A percentile compares a stretch with the other conserved stretches of the same genome.
These are phyloP conservation scores for Drosophila rubida DNA, from an alignment of 2,888 invertebrate species.

Conservation along the genomic window DNA sequence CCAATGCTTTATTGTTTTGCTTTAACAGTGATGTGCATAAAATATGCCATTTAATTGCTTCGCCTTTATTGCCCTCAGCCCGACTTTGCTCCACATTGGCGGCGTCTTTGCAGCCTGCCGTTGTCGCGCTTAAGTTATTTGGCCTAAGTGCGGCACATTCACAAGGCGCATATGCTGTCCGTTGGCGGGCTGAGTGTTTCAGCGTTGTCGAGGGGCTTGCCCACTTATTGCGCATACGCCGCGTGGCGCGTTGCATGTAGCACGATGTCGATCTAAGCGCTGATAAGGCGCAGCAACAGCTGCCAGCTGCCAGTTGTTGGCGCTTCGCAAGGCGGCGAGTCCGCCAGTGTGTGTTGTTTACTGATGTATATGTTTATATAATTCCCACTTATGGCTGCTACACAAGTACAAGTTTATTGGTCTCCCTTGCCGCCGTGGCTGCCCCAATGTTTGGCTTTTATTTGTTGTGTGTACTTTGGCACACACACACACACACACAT, in stretches of 20 bases:
- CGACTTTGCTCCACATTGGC: neutral
- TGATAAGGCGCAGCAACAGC: conserved; percentile 72
- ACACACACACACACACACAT: neutral
- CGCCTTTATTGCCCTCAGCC: no score
- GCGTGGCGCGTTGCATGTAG: conserved; percentile 44
- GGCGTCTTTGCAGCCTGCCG: neutral
- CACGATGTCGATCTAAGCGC: conserved; percentile 60
- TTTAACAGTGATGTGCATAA: no score
- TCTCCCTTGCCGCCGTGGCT: conserved; percentile 33
- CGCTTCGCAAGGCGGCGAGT: conserved; percentile 5
- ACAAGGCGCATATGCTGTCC: conserved; percentile 15
- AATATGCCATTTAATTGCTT: no score
- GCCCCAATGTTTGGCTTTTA: conserved; percentile 70
- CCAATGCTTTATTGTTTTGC: no score
- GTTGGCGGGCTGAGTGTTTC: conserved; percentile 5
- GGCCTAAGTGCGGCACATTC: conserved; percentile 3
- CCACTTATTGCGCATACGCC: conserved; percentile 56
- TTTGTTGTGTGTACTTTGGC: conserved; percentile 54
- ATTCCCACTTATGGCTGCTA: conserved; percentile 69
- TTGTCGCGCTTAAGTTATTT: neutral
- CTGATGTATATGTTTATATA: conserved; percentile 65
- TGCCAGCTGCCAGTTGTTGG: conserved; percentile 42
- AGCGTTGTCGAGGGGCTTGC: conserved; percentile 13
- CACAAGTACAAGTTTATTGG: conserved; percentile 65
- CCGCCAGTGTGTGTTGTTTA: conserved; percentile 30